Percentiles rank a stretch among this genome's conserved stretches.
These are phyloP conservation scores for Sinocyclocheilus rhinocerous DNA, from an alignment of 2,113 vertebrate species.

Conservation along the genomic window DNA sequence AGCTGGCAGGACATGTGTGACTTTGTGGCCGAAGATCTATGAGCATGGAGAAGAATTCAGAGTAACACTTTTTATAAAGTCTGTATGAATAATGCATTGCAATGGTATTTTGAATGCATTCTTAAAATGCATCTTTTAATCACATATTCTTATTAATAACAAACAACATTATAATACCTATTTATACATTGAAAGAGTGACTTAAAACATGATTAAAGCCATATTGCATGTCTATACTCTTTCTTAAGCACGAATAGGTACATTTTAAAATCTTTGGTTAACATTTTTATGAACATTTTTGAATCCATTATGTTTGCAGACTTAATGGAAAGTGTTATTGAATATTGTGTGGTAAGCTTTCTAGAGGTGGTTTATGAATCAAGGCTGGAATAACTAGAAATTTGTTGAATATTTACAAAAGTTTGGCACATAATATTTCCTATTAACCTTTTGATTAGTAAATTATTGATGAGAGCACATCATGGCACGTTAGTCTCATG, in stretches of 20 bases:
- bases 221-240: neutral
- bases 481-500: slow-evolving; percentile 7
- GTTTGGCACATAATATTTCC: neutral
- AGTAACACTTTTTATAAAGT: neutral
- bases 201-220: neutral
- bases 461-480: slow-evolving; percentile 1
- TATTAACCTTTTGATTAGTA: slow-evolving; percentile 27
- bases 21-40: slow-evolving; percentile 25
- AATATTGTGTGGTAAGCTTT: neutral
- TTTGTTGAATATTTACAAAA: neutral
- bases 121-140: neutral
- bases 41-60: neutral
- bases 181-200: neutral
- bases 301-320: neutral
- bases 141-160: neutral
- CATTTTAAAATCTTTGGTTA: neutral
- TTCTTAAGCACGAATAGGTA: neutral
- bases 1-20: slow-evolving; percentile 44
- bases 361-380: neutral
- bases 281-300: neutral
- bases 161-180: neutral
- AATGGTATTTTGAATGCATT: neutral
- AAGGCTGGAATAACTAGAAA: neutral
- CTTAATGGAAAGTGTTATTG: neutral
- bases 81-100: neutral